Conservation (phyloP, 2,113 vertebrate genomes). For the Urocynchramus pylzowi region DNA sequence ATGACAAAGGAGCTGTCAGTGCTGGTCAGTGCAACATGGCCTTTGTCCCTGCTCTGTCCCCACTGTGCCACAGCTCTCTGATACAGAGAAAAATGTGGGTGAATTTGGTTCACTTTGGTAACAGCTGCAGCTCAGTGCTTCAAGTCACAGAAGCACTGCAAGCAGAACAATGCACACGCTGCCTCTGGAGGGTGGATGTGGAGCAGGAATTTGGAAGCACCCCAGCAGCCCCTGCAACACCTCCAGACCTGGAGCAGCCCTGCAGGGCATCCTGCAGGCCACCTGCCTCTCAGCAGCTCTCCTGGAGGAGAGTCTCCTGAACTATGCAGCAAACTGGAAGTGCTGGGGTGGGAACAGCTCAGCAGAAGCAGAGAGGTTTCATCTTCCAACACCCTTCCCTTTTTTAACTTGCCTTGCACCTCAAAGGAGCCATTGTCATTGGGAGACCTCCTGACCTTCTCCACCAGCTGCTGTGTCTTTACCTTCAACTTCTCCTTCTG, state of each 20-base stretch:
- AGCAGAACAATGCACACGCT: not conserved
- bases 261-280: not conserved
- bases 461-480: slow-evolving; percentile 83
- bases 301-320: not conserved
- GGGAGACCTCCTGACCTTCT: slow-evolving; percentile 82
- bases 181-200: not conserved
- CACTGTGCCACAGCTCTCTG: not conserved
- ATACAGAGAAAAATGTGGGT: not conserved
- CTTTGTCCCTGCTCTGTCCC: not conserved
- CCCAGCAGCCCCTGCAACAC: not conserved
- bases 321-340: not conserved
- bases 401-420: slow-evolving; percentile 77
- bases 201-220: not conserved
- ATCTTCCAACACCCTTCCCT: not conserved
- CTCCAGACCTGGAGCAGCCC: not conserved
- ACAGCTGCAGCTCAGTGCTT: not conserved
- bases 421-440: slow-evolving; percentile 81
- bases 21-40: not conserved
- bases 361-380: not conserved
- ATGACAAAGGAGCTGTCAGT: not conserved
- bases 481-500: slow-evolving; percentile 87
- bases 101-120: not conserved
- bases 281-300: not conserved
- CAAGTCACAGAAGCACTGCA: not conserved
- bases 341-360: slow-evolving; percentile 6